phyloP scores from a whole-genome alignment of 2,113 vertebrate genomes.

The Varanus komodoensis region DNA sequence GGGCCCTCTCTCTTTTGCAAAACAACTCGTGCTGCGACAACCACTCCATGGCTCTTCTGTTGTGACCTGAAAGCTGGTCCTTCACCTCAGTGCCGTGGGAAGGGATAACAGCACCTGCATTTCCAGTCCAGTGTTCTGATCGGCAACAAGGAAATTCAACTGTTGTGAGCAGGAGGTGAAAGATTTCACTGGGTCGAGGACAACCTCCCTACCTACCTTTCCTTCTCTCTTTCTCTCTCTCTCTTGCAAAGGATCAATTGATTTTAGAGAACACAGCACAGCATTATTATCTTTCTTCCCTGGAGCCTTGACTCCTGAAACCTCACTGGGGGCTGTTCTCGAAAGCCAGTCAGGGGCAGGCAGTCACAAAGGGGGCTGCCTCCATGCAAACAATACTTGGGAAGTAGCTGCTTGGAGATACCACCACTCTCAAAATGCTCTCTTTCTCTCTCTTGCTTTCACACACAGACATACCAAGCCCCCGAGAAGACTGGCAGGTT shows the following conservation, averaged over 20 bases:
- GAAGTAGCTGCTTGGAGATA: constrained; percentile 73
- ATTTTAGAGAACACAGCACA: constrained; percentile 72
- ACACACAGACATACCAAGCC: not conserved
- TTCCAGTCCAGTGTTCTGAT: constrained; percentile 42
- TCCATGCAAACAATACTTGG: constrained; percentile 80
- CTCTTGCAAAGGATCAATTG: constrained; percentile 68
- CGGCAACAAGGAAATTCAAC: constrained; percentile 19
- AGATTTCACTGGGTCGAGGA: constrained; percentile 64
- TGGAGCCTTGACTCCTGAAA: constrained; percentile 61
- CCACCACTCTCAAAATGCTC: not conserved
- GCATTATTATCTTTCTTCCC: constrained; percentile 62
- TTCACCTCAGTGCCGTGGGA: constrained; percentile 18
- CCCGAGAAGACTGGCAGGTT: constrained; percentile 11
- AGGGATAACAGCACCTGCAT: constrained; percentile 52
- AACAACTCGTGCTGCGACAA: constrained; percentile 14
- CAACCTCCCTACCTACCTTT: constrained; percentile 38
- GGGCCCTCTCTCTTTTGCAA: constrained; percentile 32
- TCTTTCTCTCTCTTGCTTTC: constrained; percentile 37
- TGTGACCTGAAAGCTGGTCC: constrained; percentile 62
- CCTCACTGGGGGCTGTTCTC: constrained; percentile 37
- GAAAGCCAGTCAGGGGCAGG: constrained; percentile 66
- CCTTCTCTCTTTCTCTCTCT: too few relatives aligned
- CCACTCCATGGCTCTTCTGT: constrained; percentile 33
- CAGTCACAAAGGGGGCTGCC: constrained; percentile 73
- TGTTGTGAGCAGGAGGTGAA: not conserved